These are phyloP conservation scores for Hedychridium roseum DNA, from an alignment of 2,888 invertebrate genomes.

Conservation along the genomic window DNA sequence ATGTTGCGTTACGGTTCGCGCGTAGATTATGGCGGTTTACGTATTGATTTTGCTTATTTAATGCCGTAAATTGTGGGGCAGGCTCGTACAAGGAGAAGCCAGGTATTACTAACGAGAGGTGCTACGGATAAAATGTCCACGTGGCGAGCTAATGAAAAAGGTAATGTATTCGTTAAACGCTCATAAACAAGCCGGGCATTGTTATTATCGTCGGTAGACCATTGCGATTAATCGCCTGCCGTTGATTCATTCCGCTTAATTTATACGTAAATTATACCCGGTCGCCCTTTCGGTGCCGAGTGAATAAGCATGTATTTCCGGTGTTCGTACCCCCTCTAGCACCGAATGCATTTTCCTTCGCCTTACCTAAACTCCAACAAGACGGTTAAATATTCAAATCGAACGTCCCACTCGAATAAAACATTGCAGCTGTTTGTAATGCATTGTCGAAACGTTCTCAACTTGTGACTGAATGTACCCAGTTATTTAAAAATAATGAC, in stretches of 20 bases:
- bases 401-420: too few relatives aligned
- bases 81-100: conserved; percentile 33
- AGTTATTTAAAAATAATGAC: too few relatives aligned
- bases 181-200: conserved; percentile 50
- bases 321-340: conserved; percentile 42
- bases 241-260: conserved; percentile 60
- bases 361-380: too few relatives aligned
- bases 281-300: conserved; percentile 57
- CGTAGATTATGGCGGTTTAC: too few relatives aligned
- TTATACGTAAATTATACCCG: conserved; percentile 58
- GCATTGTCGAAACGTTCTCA: too few relatives aligned
- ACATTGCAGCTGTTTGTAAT: too few relatives aligned
- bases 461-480: too few relatives aligned
- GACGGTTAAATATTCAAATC: too few relatives aligned
- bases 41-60: too few relatives aligned
- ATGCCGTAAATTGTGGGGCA: too few relatives aligned
- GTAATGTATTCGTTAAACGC: conserved; percentile 54
- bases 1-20: too few relatives aligned
- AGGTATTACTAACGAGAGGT: conserved; percentile 24
- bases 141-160: conserved; percentile 57
- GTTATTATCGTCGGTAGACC: conserved; percentile 49
- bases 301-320: conserved; percentile 62
- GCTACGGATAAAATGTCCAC: conserved; percentile 46
- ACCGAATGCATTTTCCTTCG: too few relatives aligned
- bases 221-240: conserved; percentile 56